These are phyloP conservation scores for Mesocricetus auratus DNA, from an alignment of 2,113 vertebrate species.

Conservation along the genomic window DNA sequence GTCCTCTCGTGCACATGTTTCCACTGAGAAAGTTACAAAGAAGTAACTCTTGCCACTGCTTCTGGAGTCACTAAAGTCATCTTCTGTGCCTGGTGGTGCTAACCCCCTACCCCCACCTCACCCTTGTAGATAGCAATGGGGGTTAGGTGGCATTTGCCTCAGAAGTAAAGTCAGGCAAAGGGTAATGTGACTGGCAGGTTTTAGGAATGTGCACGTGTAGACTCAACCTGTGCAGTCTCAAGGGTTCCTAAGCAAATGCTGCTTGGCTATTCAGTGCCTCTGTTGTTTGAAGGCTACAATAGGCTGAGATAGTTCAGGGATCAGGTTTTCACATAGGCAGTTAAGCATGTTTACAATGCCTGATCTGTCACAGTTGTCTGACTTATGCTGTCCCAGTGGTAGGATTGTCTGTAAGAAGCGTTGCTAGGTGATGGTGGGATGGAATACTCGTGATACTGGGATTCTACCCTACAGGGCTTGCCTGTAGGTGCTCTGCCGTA, in stretches of 20 bases:
- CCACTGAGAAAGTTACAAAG: neutral
- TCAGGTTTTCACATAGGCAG: neutral
- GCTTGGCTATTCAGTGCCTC: neutral
- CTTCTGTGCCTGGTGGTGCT: neutral
- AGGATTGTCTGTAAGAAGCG: neutral
- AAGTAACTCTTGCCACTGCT: neutral
- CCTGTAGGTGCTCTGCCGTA: neutral
- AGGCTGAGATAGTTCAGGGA: neutral
- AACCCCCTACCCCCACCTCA: too few species aligned
- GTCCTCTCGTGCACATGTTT: too few species aligned
- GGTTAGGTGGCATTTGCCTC: neutral
- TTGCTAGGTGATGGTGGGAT: neutral
- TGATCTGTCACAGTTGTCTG: neutral
- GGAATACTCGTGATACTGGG: neutral
- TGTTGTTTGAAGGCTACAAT: neutral
- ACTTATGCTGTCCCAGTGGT: neutral
- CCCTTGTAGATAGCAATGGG: neutral
- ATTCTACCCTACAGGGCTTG: neutral
- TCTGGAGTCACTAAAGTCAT: neutral
- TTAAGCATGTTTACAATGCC: too few species aligned
- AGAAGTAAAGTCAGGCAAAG: neutral
- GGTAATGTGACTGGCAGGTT: neutral
- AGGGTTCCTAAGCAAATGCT: neutral
- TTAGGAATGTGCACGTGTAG: neutral
- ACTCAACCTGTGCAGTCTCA: neutral